Base-by-base conservation (phyloP, 2,888 invertebrate genomes). In the Pecten maximus region DNA sequence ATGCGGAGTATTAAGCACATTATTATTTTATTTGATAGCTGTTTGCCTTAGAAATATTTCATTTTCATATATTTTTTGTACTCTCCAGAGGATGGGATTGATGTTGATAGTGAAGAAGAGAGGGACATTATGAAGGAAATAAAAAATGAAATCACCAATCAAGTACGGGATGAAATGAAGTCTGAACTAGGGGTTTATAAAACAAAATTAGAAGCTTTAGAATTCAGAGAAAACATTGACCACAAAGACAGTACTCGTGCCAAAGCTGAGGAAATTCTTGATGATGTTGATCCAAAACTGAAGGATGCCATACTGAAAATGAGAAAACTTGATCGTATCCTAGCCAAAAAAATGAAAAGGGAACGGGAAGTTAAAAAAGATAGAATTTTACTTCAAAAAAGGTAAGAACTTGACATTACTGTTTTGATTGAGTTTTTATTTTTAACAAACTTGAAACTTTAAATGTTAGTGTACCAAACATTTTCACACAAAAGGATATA, bases 331-430 rank as follows among this genome's bases (percentile, higher is more conserved):
- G 96, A 96, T 91, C 94, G 94, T 91, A 95, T 96, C 86, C 93
- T 96, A 50, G 91, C 93, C 19, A 95, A 96, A 90, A 95, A 95
- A 90, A 92, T 96, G 19, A 95, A 94, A 90, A 92, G 93, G 92
- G 96, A 96, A 91, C 96, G 94, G 88, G 95, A 95, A 90, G 96
- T 96, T 8, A 96, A 96, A 90, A 93, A 95, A 89, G 96, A 96
- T 23, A 94, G 96, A 88, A 94, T 96, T 44, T 89, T 96, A 28
- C 92, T 96, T 40, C 95, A 96, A 89, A 95, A 94, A 92, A 94
- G 95, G 96, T 96, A 91, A 91, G 90, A 50, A 19, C 48, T 40
- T 35, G 39, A 35, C n/a, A 48, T 87, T 86, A 39, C 74, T 40
- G 23, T 23, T 87, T 16, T 23, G 40, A 40, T 40, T 87, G 0